Evolutionary conservation across 1,140 invertebrate genomes (phyloP).

Genomic region (Brachionus koreanus): DNA sequence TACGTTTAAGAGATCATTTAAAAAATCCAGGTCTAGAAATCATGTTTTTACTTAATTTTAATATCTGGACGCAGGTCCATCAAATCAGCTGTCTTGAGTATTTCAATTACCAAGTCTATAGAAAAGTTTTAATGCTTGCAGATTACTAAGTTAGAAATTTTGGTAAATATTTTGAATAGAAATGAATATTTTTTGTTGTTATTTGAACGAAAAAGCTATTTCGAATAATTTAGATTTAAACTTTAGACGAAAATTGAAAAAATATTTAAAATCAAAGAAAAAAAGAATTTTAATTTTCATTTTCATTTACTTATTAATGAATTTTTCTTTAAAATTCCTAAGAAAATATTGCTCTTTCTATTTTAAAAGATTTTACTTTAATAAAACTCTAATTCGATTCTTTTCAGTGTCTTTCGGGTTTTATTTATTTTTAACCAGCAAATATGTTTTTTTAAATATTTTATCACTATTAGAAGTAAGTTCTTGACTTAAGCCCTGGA

Average conservation of each 20-base stretch:
- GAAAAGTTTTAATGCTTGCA: background rate
- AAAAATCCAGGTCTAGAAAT: background rate
- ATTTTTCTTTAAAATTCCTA: background rate
- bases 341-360: background rate
- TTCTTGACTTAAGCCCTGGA: background rate
- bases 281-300: background rate
- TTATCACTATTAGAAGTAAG: background rate
- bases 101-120: background rate
- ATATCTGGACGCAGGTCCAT: background rate
- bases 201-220: background rate
- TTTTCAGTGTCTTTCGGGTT: background rate
- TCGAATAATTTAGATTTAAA: background rate
- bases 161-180: background rate
- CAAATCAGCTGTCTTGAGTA: background rate
- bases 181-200: constrained; percentile 18
- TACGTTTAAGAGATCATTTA: background rate
- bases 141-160: background rate
- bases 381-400: background rate
- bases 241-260: background rate
- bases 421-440: background rate
- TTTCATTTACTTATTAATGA: background rate
- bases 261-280: background rate
- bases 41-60: background rate
- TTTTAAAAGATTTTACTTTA: background rate
- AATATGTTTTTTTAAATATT: background rate